Conservation (phyloP, 2,113 vertebrate species). For the Vireo altiloquus region DNA sequence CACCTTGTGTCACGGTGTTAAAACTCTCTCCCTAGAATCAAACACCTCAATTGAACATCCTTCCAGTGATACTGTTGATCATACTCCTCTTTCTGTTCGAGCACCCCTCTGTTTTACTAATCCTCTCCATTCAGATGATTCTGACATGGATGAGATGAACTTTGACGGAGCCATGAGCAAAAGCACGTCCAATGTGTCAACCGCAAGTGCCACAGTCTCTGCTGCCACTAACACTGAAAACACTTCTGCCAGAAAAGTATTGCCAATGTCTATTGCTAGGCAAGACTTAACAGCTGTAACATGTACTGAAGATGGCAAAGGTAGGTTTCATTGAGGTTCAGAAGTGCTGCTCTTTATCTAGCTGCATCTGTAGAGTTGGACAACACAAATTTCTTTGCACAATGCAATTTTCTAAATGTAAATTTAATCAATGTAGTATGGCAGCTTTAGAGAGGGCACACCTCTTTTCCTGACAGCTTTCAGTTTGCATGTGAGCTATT, state of each 20-base stretch:
- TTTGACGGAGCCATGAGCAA: conserved; percentile 64
- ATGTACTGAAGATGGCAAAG: conserved; percentile 73
- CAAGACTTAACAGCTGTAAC: conserved; percentile 67
- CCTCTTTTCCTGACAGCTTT: not conserved
- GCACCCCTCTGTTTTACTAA: conserved; percentile 93
- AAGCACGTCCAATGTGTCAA: conserved; percentile 77
- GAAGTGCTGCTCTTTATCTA: not conserved
- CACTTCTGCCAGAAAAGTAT: conserved; percentile 81
- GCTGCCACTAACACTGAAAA: conserved; percentile 73
- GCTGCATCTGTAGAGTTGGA: not conserved
- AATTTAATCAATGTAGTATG: not conserved
- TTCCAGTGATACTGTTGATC: conserved; percentile 5
- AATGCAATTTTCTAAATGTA: not conserved
- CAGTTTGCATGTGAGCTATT: not conserved
- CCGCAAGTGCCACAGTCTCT: conserved; percentile 83
- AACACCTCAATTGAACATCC: conserved; percentile 38
- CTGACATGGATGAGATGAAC: conserved; percentile 80
- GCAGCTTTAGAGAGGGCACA: not conserved
- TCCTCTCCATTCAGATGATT: conserved; percentile 92
- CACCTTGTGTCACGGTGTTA: conserved; percentile 24
- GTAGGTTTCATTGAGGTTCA: conserved; percentile 72
- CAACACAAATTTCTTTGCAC: not conserved
- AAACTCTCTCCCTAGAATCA: conserved; percentile 61
- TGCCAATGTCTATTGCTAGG: conserved; percentile 88
- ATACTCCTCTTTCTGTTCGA: conserved; percentile 62